A percentile compares a stretch with the other conserved stretches of the same genome.
These are phyloP conservation scores for Rhineura floridana DNA, from an alignment of 2,113 vertebrate species.

Conservation along the genomic window DNA sequence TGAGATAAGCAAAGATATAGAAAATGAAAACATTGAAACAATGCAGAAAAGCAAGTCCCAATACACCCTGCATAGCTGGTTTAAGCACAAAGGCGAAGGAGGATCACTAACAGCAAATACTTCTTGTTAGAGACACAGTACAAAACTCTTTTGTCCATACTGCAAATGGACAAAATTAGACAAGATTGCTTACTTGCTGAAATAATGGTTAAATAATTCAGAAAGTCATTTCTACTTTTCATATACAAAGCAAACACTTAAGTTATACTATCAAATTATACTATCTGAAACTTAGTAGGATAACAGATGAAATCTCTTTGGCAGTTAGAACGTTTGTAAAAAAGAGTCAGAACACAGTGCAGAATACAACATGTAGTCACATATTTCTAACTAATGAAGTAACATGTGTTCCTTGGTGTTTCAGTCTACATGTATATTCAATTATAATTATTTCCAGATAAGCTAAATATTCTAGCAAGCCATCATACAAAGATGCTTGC, in stretches of 20 bases:
- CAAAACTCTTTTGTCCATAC: not conserved
- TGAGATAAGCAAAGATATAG: constrained; percentile 10
- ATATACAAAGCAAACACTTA: not conserved
- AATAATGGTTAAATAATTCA: not conserved
- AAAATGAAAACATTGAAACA: constrained; percentile 18
- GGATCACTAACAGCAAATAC: not conserved
- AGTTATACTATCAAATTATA: not conserved
- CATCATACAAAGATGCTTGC: not conserved
- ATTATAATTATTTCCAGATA: not conserved
- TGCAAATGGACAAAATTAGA: not conserved
- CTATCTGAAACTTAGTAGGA: not conserved
- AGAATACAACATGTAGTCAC: not conserved
- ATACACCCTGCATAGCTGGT: not conserved
- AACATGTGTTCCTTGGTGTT: not conserved
- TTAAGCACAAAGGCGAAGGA: not conserved
- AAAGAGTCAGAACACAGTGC: not conserved
- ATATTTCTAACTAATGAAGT: not conserved
- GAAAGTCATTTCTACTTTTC: not conserved
- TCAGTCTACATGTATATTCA: not conserved
- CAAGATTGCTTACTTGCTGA: not conserved
- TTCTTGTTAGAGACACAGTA: not conserved
- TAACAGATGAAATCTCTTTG: not conserved
- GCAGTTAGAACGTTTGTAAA: not conserved
- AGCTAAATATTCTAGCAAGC: not conserved
- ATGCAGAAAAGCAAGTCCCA: constrained; percentile 4